A percentile compares a stretch with the other conserved stretches of the same genome.
Evolutionary conservation across 2,797 vertebrate species (phyloP).

Genomic region (Furcifer pardalis): DNA sequence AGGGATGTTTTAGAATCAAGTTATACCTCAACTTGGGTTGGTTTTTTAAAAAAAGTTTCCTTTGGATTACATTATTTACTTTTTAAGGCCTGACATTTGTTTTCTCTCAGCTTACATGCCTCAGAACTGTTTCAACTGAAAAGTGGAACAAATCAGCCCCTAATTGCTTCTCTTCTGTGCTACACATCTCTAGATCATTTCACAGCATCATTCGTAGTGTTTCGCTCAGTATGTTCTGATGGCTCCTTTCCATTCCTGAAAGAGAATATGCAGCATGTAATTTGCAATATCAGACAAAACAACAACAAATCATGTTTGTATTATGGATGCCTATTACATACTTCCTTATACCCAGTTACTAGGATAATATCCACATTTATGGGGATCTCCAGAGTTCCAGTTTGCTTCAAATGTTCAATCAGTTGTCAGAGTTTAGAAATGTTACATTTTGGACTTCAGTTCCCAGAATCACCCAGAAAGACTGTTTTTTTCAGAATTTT

Average conservation of each 20-base stretch:
- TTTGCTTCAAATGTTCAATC: background rate
- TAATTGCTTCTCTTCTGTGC: background rate
- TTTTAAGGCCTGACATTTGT: constrained; percentile 24
- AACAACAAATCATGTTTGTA: background rate
- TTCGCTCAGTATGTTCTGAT: background rate
- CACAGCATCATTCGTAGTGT: constrained; percentile 4
- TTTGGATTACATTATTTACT: constrained; percentile 9
- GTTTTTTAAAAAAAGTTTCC: constrained; percentile 21
- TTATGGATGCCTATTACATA: background rate
- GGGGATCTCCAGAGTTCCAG: background rate
- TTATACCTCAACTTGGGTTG: too few relatives aligned
- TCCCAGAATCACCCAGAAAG: too few relatives aligned
- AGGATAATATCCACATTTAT: background rate
- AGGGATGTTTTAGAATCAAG: background rate
- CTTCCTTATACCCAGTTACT: background rate
- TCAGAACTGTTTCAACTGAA: constrained; percentile 4
- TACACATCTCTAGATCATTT: fast-evolving
- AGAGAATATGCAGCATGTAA: background rate
- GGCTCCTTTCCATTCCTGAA: background rate
- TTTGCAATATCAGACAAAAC: background rate
- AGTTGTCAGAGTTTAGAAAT: too few relatives aligned
- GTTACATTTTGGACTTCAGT: too few relatives aligned
- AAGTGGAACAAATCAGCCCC: background rate
- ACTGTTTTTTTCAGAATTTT: too few relatives aligned
- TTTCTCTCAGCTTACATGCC: constrained; percentile 21